A percentile compares a stretch with the other conserved stretches of the same genome.
Conservation (phyloP, 2,797 vertebrate species). For the Silurus aristotelis region DNA sequence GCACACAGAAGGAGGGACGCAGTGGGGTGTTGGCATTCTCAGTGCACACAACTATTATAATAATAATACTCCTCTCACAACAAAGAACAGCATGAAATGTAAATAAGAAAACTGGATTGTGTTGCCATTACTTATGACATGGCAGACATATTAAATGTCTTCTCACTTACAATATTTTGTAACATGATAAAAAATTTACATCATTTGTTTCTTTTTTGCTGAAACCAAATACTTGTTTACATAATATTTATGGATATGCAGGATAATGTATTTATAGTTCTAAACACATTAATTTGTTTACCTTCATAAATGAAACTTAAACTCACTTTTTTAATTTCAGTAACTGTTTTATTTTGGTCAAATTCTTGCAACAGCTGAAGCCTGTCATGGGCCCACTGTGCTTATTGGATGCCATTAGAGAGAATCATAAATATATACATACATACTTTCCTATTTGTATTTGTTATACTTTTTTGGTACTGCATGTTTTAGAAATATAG, state of each 20-base stretch:
- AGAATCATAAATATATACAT: background rate
- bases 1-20: conserved; percentile 38
- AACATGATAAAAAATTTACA: background rate
- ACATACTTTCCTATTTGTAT: background rate
- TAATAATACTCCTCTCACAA: conserved; percentile 19
- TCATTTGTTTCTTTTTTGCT: background rate
- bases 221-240: background rate
- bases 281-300: background rate
- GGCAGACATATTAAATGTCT: no score
- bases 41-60: conserved; percentile 19
- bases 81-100: background rate
- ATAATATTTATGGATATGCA: background rate
- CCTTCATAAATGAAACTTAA: background rate
- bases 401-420: background rate
- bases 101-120: background rate
- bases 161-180: background rate
- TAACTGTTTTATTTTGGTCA: background rate
- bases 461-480: no score
- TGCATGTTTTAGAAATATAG: background rate
- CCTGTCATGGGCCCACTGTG: background rate
- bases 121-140: background rate
- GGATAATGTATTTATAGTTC: background rate
- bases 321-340: background rate
- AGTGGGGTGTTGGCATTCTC: conserved; percentile 19
- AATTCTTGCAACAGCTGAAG: background rate